These are phyloP conservation scores for Gymnocypris eckloni DNA, from an alignment of 2,797 vertebrate species.

Conservation along the genomic window DNA sequence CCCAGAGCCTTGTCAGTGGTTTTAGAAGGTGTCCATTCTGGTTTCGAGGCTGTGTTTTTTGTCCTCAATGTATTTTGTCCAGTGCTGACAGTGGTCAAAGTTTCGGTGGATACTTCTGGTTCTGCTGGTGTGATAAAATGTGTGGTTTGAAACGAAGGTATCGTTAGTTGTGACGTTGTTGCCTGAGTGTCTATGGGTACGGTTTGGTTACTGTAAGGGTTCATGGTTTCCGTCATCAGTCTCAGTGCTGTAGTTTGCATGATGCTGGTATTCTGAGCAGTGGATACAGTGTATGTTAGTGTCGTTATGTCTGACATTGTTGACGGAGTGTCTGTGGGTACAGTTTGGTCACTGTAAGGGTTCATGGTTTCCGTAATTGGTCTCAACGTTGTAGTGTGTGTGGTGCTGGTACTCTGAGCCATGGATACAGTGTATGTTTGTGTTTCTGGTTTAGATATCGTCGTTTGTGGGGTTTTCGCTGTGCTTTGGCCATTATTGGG, in stretches of 20 bases:
- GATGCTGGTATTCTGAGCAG: slow-evolving; percentile 47
- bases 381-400: slow-evolving; percentile 45
- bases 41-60: background rate
- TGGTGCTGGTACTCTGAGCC: slow-evolving; percentile 52
- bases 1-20: background rate
- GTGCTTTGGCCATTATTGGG: slow-evolving; percentile 63
- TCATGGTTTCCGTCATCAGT: slow-evolving; percentile 36
- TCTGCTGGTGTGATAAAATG: slow-evolving; percentile 58
- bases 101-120: background rate
- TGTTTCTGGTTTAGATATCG: slow-evolving; percentile 52
- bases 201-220: slow-evolving; percentile 43
- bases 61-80: background rate
- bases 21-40: background rate
- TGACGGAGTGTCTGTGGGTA: slow-evolving; percentile 14
- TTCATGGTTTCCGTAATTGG: slow-evolving; percentile 37
- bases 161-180: slow-evolving; percentile 34
- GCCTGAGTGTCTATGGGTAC: slow-evolving; percentile 22
- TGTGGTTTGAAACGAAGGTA: slow-evolving; percentile 60
- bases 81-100: background rate
- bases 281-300: background rate
- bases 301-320: slow-evolving; percentile 38
- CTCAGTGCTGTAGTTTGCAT: slow-evolving; percentile 51
- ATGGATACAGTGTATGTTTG: slow-evolving; percentile 3
- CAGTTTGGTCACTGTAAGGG: slow-evolving; percentile 44
- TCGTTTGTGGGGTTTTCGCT: slow-evolving; percentile 59